A percentile compares a stretch with the other conserved stretches of the same genome.
Conservation (phyloP, 2,113 vertebrate species). For the Gasterosteus aculeatus region DNA sequence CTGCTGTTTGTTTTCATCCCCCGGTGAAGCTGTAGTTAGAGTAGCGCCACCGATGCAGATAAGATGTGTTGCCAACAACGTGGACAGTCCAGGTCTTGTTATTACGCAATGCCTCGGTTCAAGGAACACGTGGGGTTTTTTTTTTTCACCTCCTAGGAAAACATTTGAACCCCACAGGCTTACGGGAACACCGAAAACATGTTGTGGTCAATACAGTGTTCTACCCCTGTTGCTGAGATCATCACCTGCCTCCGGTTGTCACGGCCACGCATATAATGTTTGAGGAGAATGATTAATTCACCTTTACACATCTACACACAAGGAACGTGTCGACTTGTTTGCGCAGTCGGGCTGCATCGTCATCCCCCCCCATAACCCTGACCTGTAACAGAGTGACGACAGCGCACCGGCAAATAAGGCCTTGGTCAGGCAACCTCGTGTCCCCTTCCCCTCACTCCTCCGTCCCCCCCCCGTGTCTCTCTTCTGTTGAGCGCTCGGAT, state of each 20-base stretch:
- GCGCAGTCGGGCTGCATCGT: slow-evolving; percentile 49
- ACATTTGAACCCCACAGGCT: background rate
- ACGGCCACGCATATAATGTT: background rate
- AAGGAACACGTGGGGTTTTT: slow-evolving; percentile 45
- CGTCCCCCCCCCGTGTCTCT: background rate
- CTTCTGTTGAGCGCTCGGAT: background rate
- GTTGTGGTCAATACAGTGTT: slow-evolving; percentile 40
- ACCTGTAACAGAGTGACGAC: slow-evolving; percentile 53
- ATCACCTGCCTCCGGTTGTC: slow-evolving; percentile 21
- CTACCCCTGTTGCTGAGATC: slow-evolving; percentile 21
- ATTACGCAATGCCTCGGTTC: slow-evolving; percentile 51
- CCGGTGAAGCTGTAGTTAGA: slow-evolving; percentile 35
- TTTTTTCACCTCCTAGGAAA: slow-evolving; percentile 20
- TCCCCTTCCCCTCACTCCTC: slow-evolving; percentile 15
- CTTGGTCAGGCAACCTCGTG: slow-evolving; percentile 31
- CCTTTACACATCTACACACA: background rate
- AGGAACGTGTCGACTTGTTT: slow-evolving; percentile 58
- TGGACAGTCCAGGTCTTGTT: slow-evolving; percentile 34
- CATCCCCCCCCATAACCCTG: slow-evolving; percentile 55
- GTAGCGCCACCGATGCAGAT: slow-evolving; percentile 42
- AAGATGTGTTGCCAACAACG: slow-evolving; percentile 54
- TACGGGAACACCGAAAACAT: slow-evolving; percentile 56
- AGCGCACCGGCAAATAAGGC: slow-evolving; percentile 53
- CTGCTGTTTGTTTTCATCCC: slow-evolving; percentile 55
- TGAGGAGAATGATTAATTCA: background rate